Evolutionary conservation across 2,113 vertebrate species (phyloP), one percentile per base, ranked within the genome.

Genomic region (Sorex fumeus): DNA sequence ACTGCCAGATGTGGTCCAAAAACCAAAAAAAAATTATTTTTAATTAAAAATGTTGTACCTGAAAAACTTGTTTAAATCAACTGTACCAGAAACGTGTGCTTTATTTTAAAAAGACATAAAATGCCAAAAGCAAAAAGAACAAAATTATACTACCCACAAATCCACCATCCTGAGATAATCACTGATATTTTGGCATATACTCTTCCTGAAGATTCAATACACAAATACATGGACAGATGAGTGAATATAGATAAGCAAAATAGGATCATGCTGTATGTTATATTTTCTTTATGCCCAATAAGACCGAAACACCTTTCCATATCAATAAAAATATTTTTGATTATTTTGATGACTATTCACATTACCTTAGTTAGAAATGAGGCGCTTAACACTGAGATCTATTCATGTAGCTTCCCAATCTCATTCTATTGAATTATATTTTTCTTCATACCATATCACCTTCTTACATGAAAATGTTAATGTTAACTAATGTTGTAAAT

Each of bases 291-390:
- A 93, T 77, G 80, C 47, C 28, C 53, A 86, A 69, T 90, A 85
- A 94, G 91, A 75, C 19, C 88, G 18, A 93, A 84, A 87, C 28
- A 93, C 66, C 34, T 86, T 93, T 84, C 60, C 4, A 18, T 84
- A n/a, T 79, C 66, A 89, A 74, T 88, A 92, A 95, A 72, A 77
- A 67, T 90, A 81, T 94, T 84, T 82, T 92, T 91, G 47, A n/a
- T 91, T 93, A 85, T 86, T 86, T 91, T 69, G n/a, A 89, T 74
- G 28, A 86, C 76, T 93, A 62, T 76, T 30, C 91, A 92, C 93
- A 53, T 84, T 34, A 92, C 30, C 62, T 40, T 40, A 40, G 40
- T 88, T n/a, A 91, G 66, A 57, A 85, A 83, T 76, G 70, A 93
- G 47, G 28, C 21, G 69, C 60, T 91, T 91, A 88, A 77, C 74